Conservation (phyloP, 2,113 vertebrate genomes). For the Xerus inauris region DNA sequence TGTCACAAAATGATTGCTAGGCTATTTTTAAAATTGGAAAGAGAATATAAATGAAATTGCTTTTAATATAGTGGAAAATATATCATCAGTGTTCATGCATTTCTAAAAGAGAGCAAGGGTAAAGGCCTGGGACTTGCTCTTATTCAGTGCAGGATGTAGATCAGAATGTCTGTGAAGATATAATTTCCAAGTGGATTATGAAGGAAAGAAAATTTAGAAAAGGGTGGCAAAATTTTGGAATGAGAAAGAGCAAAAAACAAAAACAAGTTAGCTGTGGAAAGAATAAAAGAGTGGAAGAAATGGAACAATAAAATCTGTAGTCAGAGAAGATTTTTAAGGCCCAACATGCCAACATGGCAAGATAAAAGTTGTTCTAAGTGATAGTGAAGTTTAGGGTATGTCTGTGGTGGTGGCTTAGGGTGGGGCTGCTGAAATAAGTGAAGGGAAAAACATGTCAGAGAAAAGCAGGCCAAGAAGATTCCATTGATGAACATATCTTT, state of each 20-base stretch:
- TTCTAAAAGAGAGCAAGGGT: neutral
- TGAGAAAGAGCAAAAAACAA: neutral
- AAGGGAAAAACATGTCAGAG: neutral
- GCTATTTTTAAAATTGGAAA: neutral
- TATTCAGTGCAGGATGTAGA: neutral
- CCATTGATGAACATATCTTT: neutral
- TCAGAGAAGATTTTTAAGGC: neutral
- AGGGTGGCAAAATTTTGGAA: neutral
- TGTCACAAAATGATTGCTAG: neutral
- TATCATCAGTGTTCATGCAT: neutral
- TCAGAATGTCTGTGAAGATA: neutral
- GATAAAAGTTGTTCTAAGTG: neutral
- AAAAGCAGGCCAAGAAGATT: neutral
- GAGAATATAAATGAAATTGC: neutral
- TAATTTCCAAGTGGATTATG: neutral
- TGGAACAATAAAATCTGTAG: neutral
- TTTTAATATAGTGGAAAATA: neutral
- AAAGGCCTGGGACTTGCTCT: neutral
- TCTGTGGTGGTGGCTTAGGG: neutral
- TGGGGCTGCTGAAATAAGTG: neutral
- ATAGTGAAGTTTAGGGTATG: neutral
- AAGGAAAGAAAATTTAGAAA: neutral
- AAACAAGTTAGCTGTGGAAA: neutral
- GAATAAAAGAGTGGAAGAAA: neutral
- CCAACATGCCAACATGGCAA: neutral